Percentiles rank a stretch among this genome's conserved stretches.
These are phyloP conservation scores for Danio tinwini DNA, from an alignment of 2,797 vertebrate genomes.

Conservation along the genomic window DNA sequence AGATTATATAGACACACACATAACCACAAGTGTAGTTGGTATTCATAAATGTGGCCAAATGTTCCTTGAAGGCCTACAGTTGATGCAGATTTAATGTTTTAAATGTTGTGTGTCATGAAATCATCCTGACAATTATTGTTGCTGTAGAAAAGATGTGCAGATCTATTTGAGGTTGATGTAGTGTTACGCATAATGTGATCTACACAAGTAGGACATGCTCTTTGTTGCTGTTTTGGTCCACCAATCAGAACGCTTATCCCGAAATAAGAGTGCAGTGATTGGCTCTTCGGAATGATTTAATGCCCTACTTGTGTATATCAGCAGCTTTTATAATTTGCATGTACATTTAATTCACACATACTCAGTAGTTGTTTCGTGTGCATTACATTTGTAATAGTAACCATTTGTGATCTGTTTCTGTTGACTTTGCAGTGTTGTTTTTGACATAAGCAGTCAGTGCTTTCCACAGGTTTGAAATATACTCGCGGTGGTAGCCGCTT, in stretches of 20 bases:
- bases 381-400: background rate
- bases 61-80: background rate
- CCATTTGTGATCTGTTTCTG: background rate
- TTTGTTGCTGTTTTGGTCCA: background rate
- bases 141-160: conserved; percentile 5
- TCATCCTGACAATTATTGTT: conserved; percentile 1
- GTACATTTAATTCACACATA: background rate
- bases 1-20: background rate
- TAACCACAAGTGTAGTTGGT: background rate
- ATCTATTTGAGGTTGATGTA: background rate
- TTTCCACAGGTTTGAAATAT: no score
- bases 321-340: background rate
- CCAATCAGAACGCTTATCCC: background rate
- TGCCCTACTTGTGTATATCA: background rate
- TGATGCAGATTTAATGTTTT: background rate
- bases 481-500: no score
- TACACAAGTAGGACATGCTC: background rate
- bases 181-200: background rate
- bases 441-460: no score
- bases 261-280: background rate
- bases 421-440: background rate
- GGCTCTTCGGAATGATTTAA: background rate
- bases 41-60: background rate
- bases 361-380: background rate
- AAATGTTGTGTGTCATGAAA: background rate